These are phyloP conservation scores for Connochaetes taurinus DNA, from an alignment of 2,113 vertebrate genomes.

Conservation along the genomic window DNA sequence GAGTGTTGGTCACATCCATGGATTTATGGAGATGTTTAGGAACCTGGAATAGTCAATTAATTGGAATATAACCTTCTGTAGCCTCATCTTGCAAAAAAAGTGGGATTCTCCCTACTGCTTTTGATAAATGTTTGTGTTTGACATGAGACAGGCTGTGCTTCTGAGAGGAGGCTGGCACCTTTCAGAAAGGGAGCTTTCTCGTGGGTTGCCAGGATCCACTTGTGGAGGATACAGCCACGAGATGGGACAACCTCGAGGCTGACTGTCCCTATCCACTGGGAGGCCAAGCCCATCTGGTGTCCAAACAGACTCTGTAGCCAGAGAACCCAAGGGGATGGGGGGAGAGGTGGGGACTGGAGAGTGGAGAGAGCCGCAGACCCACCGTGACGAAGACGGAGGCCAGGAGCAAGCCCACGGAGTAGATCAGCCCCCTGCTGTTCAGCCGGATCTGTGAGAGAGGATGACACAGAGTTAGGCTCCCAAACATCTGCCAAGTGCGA, in stretches of 20 bases:
- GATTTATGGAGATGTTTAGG: not conserved
- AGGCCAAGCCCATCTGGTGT: not conserved
- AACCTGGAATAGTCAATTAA: not conserved
- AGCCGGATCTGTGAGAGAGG: slow-evolving; percentile 87
- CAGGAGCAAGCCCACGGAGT: slow-evolving; percentile 94
- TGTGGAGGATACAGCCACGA: not conserved
- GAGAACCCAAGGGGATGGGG: not conserved
- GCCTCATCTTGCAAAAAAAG: not conserved
- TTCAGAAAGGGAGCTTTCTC: not conserved
- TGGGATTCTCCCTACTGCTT: not conserved
- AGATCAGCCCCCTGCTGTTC: slow-evolving; percentile 97
- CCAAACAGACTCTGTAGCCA: not conserved
- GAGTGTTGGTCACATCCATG: not conserved
- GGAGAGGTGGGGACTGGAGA: not conserved
- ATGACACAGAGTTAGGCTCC: slow-evolving; percentile 44
- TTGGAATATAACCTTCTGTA: not conserved
- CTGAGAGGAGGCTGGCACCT: not conserved
- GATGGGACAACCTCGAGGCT: not conserved
- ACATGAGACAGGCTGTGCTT: not conserved
- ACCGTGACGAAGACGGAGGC: slow-evolving; percentile 97
- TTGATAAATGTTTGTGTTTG: not conserved
- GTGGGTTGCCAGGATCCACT: not conserved
- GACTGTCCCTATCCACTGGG: not conserved
- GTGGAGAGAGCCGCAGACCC: slow-evolving; percentile 74
- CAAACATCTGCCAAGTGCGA: not conserved